Evolutionary conservation across 2,797 vertebrate species (phyloP).

Genomic region (Tauraco hartlaubi): DNA sequence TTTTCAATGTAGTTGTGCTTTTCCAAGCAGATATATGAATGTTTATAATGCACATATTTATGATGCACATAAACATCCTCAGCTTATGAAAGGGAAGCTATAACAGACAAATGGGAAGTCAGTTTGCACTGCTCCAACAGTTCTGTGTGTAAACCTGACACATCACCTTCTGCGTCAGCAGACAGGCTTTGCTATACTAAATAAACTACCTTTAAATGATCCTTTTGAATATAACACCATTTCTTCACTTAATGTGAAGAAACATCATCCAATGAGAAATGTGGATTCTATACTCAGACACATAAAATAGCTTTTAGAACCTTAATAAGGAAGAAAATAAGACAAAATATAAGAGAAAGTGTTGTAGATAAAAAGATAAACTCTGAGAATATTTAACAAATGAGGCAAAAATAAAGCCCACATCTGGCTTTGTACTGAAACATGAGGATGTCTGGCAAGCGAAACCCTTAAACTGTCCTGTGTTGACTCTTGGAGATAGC

Average conservation of each 20-base stretch:
- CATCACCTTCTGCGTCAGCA: neutral
- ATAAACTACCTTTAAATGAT: neutral
- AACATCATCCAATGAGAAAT: neutral
- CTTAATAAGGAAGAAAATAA: neutral
- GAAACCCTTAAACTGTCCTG: neutral
- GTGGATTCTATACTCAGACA: neutral
- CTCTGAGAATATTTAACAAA: neutral
- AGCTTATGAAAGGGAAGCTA: neutral
- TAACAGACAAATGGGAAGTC: neutral
- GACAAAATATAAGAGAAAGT: neutral
- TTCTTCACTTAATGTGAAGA: neutral
- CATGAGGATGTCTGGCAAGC: neutral
- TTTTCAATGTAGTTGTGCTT: neutral
- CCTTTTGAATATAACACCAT: neutral
- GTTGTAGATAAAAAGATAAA: neutral
- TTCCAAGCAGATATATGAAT: neutral
- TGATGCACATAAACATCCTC: neutral
- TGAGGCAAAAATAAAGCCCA: neutral
- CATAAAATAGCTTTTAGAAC: neutral
- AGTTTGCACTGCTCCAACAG: neutral
- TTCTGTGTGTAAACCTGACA: neutral
- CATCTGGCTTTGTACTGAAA: neutral
- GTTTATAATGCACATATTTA: neutral
- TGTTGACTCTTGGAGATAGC: neutral
- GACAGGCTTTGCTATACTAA: neutral